Base-by-base conservation (phyloP, 92 coral and sea anemone genomes). In the Plumapathes pennacea region DNA sequence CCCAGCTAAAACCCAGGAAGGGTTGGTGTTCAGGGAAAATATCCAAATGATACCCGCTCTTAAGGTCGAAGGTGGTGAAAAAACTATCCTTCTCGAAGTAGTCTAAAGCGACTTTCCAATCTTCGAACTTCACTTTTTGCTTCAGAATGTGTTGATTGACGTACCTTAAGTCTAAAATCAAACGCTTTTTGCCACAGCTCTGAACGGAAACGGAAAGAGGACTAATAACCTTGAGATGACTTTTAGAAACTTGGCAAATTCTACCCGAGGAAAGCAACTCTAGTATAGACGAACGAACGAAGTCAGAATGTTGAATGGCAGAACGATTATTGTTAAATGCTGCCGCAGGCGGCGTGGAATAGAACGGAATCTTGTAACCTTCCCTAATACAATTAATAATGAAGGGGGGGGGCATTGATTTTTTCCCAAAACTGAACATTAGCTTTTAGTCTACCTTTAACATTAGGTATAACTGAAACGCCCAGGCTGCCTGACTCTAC, bases 381-480 rank as follows among this genome's bases (percentile, higher is more conserved):
- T 58, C 68, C 38, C 40, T 6, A 5, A 46, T 70, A 28, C 68
- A 58, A 3, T 45, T 50, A 23, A 21, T 57, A 28, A 58, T 58
- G 37, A 70, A 71, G 21, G 45, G 15, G 28, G 78, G 78, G n/a
- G n/a, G n/a, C 51, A 25, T 59, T 20, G 8, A 71, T 59, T 25
- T 30, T 50, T 58, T 22, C 46, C 60, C 69, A 71, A 28, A 58
- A 71, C 60, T 33, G 51, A 26, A 71, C 22, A 23, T 71, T 38
- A n/a, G 60, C 54, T 48, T 37, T 71, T 30, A 71, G 70, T 34
- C 78, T 71, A 43, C 78, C 69, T 57, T 46, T 49, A 10, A 71
- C 68, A 20, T 62, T 31, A 2, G 60, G 4, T 15, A 21, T 12
- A n/a, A n/a, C n/a, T n/a, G n/a, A n/a, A n/a, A n/a, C n/a, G 62